These are phyloP conservation scores for Electrophaes corylata DNA, from an alignment of 2,888 invertebrate genomes.

Conservation along the genomic window DNA sequence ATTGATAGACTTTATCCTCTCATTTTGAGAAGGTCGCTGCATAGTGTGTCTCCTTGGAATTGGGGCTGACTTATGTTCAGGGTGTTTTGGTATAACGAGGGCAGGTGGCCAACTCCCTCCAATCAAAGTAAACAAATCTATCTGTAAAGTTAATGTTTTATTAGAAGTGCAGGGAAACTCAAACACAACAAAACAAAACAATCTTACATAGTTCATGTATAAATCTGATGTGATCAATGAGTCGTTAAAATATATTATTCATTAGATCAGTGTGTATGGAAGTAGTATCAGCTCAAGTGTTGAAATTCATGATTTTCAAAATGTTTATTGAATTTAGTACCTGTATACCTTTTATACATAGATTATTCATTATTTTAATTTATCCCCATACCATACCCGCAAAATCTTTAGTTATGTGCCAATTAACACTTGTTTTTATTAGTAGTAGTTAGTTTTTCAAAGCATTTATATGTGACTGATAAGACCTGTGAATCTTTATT, in stretches of 20 bases:
- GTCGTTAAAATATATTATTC: background rate
- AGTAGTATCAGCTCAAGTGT: no score
- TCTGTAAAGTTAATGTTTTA: conserved; percentile 44
- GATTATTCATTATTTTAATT: no score
- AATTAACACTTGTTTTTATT: no score
- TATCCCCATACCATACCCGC: no score
- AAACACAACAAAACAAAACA: background rate
- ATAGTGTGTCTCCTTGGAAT: conserved; percentile 61
- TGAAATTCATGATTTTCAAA: no score
- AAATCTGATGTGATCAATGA: background rate
- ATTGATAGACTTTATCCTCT: conserved; percentile 85
- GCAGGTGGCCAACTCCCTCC: conserved; percentile 81
- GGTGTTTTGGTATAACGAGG: conserved; percentile 60
- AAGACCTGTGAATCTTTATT: conserved; percentile 39
- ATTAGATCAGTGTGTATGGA: no score
- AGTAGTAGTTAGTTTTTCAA: conserved; percentile 9
- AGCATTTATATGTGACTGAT: conserved; percentile 19
- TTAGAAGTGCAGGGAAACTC: background rate
- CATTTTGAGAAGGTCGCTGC: conserved; percentile 68
- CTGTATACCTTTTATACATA: no score
- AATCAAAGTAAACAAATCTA: conserved; percentile 74
- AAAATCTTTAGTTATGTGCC: no score
- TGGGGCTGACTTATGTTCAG: conserved; percentile 69
- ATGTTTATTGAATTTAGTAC: no score
- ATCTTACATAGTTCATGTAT: background rate